Evolutionary conservation across 2,113 vertebrate genomes (phyloP).

Genomic region (Himantopus leucocephalus): DNA sequence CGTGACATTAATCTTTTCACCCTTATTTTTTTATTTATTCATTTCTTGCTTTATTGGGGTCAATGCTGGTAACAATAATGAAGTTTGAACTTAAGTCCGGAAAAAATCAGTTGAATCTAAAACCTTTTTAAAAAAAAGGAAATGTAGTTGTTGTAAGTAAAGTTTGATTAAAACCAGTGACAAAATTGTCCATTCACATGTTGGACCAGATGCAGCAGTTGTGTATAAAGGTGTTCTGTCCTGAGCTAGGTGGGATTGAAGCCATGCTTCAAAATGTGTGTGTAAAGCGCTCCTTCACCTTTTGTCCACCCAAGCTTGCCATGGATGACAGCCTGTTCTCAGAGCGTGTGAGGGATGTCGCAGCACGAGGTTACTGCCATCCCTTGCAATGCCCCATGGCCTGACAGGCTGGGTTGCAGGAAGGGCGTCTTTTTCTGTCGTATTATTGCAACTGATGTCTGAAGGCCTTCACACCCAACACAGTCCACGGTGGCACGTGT

Average conservation of each 20-base stretch:
- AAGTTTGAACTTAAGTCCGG: not conserved
- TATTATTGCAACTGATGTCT: not conserved
- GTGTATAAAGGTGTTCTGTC: not conserved
- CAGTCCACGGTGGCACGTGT: fast-evolving
- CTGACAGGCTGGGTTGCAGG: not conserved
- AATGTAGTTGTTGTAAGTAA: not conserved
- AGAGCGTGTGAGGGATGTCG: not conserved
- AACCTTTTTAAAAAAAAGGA: not conserved
- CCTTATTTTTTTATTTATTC: not conserved
- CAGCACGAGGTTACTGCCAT: fast-evolving
- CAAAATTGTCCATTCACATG: not conserved
- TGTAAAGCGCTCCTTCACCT: not conserved
- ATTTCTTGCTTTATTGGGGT: not conserved
- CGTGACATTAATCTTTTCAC: not conserved
- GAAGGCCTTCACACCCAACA: not conserved
- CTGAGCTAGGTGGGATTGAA: not conserved
- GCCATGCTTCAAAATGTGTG: not conserved
- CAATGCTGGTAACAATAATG: not conserved
- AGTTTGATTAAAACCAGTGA: not conserved
- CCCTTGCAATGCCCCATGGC: not conserved
- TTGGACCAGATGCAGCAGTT: not conserved
- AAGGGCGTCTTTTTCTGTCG: fast-evolving
- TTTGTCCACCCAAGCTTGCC: not conserved
- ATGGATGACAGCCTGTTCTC: not conserved
- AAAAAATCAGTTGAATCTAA: not conserved